Evolutionary conservation across 2,113 vertebrate genomes (phyloP).

Genomic region (Isichthys henryi): DNA sequence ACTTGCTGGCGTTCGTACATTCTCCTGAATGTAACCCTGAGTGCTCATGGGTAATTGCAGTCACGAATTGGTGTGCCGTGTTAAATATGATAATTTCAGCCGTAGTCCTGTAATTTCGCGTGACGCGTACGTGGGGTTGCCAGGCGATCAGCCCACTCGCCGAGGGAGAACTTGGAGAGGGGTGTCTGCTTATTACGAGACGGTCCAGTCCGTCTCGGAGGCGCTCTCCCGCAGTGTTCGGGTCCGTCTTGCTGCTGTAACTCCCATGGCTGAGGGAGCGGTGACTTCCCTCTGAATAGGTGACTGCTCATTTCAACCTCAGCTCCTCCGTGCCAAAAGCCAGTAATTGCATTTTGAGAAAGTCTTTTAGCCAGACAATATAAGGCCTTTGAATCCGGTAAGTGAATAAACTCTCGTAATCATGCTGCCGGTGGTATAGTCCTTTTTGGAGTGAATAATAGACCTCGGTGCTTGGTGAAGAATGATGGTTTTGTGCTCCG

Average conservation of each 20-base stretch:
- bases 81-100: constrained; percentile 3
- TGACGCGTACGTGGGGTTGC: background rate
- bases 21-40: background rate
- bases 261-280: constrained; percentile 20
- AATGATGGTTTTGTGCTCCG: constrained; percentile 1
- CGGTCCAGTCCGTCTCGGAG: background rate
- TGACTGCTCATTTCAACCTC: constrained; percentile 56
- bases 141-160: background rate
- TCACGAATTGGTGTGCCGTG: background rate
- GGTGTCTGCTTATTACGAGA: background rate
- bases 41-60: constrained; percentile 8
- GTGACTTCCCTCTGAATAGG: constrained; percentile 63
- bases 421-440: constrained; percentile 42
- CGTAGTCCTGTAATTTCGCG: background rate
- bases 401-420: constrained; percentile 55
- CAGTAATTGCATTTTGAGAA: constrained; percentile 62
- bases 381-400: constrained; percentile 51
- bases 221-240: background rate
- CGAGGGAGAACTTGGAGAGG: background rate
- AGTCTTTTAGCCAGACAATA: constrained; percentile 51
- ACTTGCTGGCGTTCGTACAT: background rate
- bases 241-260: background rate
- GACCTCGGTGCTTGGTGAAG: background rate
- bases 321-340: constrained; percentile 55
- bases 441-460: constrained; percentile 43